Conservation (phyloP, 2,888 invertebrate species). For the Troides aeacus region DNA sequence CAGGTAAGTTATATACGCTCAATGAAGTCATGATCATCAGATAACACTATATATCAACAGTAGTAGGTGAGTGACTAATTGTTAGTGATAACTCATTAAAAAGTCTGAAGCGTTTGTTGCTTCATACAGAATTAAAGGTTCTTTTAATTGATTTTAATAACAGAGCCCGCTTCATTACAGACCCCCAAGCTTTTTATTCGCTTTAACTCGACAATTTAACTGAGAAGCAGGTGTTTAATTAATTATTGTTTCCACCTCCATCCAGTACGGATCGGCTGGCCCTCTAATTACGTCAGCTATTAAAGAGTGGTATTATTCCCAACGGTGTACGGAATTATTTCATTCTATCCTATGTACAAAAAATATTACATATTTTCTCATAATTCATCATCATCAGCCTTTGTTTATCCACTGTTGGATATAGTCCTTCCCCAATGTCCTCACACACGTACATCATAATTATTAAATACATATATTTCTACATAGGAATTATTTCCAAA, state of each 20-base stretch:
- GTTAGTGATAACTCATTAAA: neutral
- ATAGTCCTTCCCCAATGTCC: no score
- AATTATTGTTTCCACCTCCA: conserved; percentile 44
- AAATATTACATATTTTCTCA: neutral
- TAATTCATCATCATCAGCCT: no score
- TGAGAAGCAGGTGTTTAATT: conserved; percentile 53
- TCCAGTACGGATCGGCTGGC: conserved; percentile 17
- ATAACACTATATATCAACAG: neutral
- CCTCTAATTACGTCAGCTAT: conserved; percentile 25
- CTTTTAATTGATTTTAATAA: conserved; percentile 28
- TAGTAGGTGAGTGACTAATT: neutral
- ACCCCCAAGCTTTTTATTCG: conserved; percentile 34
- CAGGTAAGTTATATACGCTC: neutral
- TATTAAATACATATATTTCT: no score
- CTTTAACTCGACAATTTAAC: conserved; percentile 44
- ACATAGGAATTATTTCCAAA: no score
- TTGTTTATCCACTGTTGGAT: no score
- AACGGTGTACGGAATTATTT: conserved; percentile 6
- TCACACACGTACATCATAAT: no score
- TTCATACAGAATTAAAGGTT: conserved; percentile 1
- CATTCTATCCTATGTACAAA: neutral
- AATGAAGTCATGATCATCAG: neutral
- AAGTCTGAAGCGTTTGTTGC: neutral
- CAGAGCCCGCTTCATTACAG: conserved; percentile 36
- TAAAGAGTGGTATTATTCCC: conserved; percentile 17